Base-by-base conservation (phyloP, 2,888 invertebrate genomes). In the Psylliodes chrysocephalus region DNA sequence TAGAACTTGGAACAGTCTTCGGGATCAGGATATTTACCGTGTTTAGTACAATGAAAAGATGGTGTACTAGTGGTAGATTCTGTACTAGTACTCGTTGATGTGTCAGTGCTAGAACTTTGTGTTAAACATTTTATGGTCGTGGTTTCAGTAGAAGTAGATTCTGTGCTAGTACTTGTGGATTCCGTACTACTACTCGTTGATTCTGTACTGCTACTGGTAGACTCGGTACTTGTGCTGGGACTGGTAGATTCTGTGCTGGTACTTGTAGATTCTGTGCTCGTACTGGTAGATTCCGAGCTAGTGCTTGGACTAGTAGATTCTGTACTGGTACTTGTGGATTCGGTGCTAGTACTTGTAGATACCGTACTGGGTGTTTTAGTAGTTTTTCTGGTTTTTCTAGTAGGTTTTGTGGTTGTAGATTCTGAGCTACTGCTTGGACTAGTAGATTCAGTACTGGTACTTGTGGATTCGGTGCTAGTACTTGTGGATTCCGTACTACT, bases 1-100 rank as follows among this genome's bases (percentile, higher is more conserved):
- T 78, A 77, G 57, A 73, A 80, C 35, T 71, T 68, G 1, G 66
- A 71, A 52, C 80, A 80, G 38, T 76, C 71, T 5, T 18, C 7
- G 10, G 70, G 62, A 71, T 79, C 78, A 0, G 78, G 71, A 67
- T 67, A 79, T 65, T 75, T 77, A 6, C 80, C 80, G 19, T 68
- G 59, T 4, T 40, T 19, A 12, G 42, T 22, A 55, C 80, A 80
- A 19, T 35, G 35, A 38, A 52, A 60, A 22, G 18, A 17, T 1
- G 52, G 12, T 17, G 30, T 56, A 17, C 19, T 33, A 25, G 40
- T 53, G 6, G 61, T 67, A n/a, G 54, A 28, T 46, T n/a, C 49
- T 12, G 59, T 15, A 14, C 8, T 47, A 6, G 63, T 12, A 25
- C n/a, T 22, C 2, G 57, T 60, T 30, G 62, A 28, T 8, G 30